Conservation (phyloP, 1,140 invertebrate genomes). For the Eumaeus atala region DNA sequence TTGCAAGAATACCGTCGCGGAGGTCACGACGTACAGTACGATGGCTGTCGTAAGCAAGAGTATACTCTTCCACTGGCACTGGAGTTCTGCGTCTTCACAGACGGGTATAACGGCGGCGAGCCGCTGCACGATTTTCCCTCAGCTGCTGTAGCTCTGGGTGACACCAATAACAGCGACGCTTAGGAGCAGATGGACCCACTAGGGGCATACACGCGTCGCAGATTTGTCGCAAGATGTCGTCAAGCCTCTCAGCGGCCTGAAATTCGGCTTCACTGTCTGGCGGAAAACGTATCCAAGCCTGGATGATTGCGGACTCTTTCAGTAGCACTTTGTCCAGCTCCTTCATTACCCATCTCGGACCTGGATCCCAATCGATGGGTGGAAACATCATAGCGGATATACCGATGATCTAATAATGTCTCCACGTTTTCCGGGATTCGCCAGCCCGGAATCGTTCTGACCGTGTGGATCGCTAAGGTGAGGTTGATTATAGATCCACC, state of each 20-base stretch:
- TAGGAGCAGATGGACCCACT: neutral
- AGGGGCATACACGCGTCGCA: neutral
- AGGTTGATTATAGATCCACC: no score
- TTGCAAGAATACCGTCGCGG: no score
- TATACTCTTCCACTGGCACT: neutral
- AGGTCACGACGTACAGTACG: neutral
- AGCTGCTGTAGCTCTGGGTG: neutral
- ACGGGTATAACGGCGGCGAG: neutral
- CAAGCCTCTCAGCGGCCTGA: neutral
- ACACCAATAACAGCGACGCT: neutral
- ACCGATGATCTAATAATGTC: neutral
- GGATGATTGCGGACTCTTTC: neutral
- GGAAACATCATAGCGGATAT: neutral
- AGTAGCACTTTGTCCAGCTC: neutral
- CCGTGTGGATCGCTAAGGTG: no score
- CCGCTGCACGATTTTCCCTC: neutral
- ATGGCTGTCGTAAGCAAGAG: neutral
- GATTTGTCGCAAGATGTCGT: neutral
- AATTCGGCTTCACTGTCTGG: neutral
- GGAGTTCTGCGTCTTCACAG: neutral
- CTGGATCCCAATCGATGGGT: neutral
- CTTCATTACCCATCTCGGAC: neutral
- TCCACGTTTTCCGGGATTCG: neutral
- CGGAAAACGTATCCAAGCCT: neutral
- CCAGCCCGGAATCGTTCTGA: neutral